Evolutionary conservation across 2,797 vertebrate genomes (phyloP).

Genomic region (Pachyuromys duprasi): DNA sequence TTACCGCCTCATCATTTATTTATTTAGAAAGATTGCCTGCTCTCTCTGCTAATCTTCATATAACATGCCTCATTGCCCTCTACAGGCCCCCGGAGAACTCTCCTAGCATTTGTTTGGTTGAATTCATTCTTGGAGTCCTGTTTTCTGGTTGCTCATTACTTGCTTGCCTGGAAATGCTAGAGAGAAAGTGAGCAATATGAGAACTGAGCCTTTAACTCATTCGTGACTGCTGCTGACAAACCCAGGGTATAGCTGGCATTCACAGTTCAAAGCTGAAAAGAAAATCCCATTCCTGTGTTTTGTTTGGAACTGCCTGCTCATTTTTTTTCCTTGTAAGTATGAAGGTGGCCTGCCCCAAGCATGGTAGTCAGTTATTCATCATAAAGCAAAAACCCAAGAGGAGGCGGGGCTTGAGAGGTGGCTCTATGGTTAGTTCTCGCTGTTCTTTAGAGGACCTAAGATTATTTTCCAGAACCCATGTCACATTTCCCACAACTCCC

Average conservation of each 20-base stretch:
- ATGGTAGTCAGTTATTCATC: not conserved
- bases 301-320: not conserved
- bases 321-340: not conserved
- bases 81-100: slow-evolving; percentile 52
- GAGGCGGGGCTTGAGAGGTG: not conserved
- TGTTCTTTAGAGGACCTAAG: not conserved
- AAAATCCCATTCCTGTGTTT: not conserved
- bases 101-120: not conserved
- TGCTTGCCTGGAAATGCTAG: slow-evolving; percentile 42
- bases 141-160: slow-evolving; percentile 61
- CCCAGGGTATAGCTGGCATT: not conserved
- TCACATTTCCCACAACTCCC: not conserved
- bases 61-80: slow-evolving; percentile 64
- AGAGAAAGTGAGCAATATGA: not conserved
- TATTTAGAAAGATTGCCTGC: slow-evolving; percentile 55
- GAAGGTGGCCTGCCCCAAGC: not conserved
- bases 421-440: not conserved
- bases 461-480: not conserved
- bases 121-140: slow-evolving; percentile 54
- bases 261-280: not conserved
- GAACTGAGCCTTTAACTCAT: not conserved
- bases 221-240: not conserved
- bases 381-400: not conserved
- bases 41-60: slow-evolving; percentile 61
- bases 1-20: slow-evolving; percentile 53